Base-by-base conservation (phyloP, 2,797 vertebrate species). In the Molossus alvarezi region DNA sequence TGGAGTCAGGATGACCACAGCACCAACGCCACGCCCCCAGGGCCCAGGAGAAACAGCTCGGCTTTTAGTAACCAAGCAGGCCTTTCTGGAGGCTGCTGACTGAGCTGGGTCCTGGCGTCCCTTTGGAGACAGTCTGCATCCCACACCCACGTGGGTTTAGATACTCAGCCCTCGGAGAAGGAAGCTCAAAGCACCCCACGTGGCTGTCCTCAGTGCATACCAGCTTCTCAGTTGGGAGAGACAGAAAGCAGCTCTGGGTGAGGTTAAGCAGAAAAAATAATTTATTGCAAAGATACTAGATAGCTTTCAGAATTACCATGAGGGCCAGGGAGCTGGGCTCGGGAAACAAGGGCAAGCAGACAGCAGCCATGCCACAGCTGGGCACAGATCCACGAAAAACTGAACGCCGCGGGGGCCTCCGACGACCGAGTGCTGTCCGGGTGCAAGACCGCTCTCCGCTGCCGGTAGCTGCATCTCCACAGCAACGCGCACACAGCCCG, bases 21-120 rank as follows among this genome's bases (percentile, higher is more conserved):
- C n/a, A 57, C 6, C 48, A 89, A 95, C 90, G 86, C 89, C 48
- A 10, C 58, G 48, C 76, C n/a, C 65, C 79, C 48, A 87, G 21
- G 53, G 9, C 79, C 20, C 13, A 87, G 79, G 60, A 77, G 29
- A 96, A 76, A 86, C 86, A 91, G 91, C 88, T 93, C 37, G 83
- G 58, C 72, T 53, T 95, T 86, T 81, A 23, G 1, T 75, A 76
- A 23, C 27, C 23, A 3, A 89, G 37, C 4, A 58, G 82, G 37
- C 14, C 80, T 84, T 94, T 95, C 84, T 89, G 33, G 18, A 45
- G 62, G 9, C 41, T 85, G 87, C n/a, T 29, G 25, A 62, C n/a
- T 23, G 57, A 72, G 27, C 12, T 18, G 29, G 85, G n/a, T 76
- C 87, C 27, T 10, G 10, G 60, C 53, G 53, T 27, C 58, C 51